Conservation (phyloP, 2,797 vertebrate genomes). For the Todus mexicanus region DNA sequence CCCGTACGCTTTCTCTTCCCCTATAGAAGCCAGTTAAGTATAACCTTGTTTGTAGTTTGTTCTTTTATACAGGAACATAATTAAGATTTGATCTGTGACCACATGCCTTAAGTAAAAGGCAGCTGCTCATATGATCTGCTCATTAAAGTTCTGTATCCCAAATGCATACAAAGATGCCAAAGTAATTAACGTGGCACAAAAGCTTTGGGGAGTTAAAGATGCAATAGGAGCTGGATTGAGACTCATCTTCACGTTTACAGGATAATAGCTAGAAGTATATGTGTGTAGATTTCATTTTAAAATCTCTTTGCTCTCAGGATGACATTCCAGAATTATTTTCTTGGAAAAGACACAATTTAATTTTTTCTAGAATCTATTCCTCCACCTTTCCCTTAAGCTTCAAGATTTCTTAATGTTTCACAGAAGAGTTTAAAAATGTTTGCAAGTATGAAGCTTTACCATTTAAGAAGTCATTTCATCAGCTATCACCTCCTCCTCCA, state of each 20-base stretch:
- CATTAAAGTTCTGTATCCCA: conserved; percentile 37
- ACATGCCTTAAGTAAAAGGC: conserved; percentile 54
- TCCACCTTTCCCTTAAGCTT: background rate
- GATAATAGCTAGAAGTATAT: background rate
- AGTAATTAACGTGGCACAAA: conserved; percentile 41
- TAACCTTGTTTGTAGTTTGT: conserved; percentile 18
- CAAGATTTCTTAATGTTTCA: background rate
- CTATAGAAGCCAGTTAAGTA: background rate
- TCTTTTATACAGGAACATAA: conserved; percentile 37
- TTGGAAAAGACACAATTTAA: background rate
- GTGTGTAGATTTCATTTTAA: conserved; percentile 2
- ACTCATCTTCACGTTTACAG: background rate
- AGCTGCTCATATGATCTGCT: conserved; percentile 51
- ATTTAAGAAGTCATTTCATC: background rate
- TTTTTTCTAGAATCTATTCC: background rate
- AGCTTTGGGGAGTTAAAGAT: conserved; percentile 8
- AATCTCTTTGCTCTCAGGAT: background rate
- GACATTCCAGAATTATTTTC: background rate
- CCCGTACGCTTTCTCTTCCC: background rate
- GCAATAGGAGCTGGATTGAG: background rate
- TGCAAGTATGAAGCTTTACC: background rate
- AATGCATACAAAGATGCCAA: conserved; percentile 31
- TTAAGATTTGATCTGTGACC: conserved; percentile 37
- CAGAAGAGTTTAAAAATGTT: background rate
- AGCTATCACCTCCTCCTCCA: background rate